phyloP scores from a whole-genome alignment of 2,888 invertebrate genomes.

The Drosophila gaucha region DNA sequence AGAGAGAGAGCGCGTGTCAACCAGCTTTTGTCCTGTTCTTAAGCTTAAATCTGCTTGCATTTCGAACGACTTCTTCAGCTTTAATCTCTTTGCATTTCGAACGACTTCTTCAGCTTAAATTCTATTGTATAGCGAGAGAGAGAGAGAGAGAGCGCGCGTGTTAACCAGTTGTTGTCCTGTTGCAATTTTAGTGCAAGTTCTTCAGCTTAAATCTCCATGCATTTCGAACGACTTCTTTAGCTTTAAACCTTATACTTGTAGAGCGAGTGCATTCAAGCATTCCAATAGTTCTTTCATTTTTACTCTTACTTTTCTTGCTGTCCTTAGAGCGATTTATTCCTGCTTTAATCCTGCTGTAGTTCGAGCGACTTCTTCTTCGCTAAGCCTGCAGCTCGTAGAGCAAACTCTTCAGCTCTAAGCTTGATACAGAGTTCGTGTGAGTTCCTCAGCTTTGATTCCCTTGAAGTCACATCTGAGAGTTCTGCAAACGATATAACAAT shows the following conservation, averaged over 20 bases:
- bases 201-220: not conserved
- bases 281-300: too few relatives aligned
- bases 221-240: not conserved
- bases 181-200: not conserved
- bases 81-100: not conserved
- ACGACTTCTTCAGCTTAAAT: not conserved
- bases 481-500: slow-evolving; percentile 7
- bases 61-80: not conserved
- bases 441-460: not conserved
- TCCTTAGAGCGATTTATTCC: not conserved
- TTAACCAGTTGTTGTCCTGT: not conserved
- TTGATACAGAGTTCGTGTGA: not conserved
- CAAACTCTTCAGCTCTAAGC: not conserved
- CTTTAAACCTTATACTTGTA: not conserved
- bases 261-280: too few relatives aligned
- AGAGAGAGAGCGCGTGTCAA: not conserved
- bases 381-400: not conserved
- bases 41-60: too few relatives aligned
- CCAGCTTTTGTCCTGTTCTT: not conserved
- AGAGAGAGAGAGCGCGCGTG: not conserved
- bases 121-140: not conserved
- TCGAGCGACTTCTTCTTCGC: not conserved
- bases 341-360: not conserved
- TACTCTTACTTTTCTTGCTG: too few relatives aligned
- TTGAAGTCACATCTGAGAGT: not conserved